Evolutionary conservation across 2,888 invertebrate species (phyloP).

Genomic region (Spodoptera picta): DNA sequence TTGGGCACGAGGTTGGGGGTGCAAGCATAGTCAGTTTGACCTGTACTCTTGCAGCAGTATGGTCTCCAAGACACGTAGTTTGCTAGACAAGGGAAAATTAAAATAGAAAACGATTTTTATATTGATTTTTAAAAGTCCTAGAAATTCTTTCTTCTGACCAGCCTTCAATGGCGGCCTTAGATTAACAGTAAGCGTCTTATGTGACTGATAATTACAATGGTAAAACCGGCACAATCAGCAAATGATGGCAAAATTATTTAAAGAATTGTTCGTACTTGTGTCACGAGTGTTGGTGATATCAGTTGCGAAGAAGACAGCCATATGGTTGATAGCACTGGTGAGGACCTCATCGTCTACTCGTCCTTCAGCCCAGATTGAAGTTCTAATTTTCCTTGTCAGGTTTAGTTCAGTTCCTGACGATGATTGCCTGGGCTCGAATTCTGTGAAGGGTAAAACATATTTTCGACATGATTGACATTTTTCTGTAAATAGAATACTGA

Average conservation of each 20-base stretch:
- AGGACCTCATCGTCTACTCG: conserved; percentile 58
- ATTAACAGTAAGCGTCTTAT: too few relatives aligned
- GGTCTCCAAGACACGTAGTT: conserved; percentile 64
- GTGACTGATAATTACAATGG: too few relatives aligned
- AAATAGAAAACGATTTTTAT: too few relatives aligned
- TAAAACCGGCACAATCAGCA: too few relatives aligned
- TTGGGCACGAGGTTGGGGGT: conserved; percentile 30
- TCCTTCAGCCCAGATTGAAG: conserved; percentile 55
- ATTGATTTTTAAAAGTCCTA: too few relatives aligned
- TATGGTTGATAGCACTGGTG: conserved; percentile 58
- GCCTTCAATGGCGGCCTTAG: too few relatives aligned
- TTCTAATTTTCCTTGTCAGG: conserved; percentile 14
- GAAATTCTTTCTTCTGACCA: too few relatives aligned
- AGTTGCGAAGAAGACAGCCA: conserved; percentile 56
- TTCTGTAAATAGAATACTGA: too few relatives aligned
- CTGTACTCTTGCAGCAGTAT: conserved; percentile 40
- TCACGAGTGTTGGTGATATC: conserved; percentile 66
- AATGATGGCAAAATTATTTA: not conserved
- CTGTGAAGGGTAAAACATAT: conserved; percentile 7
- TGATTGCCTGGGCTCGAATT: conserved; percentile 22
- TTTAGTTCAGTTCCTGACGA: conserved; percentile 2
- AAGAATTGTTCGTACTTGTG: conserved; percentile 58
- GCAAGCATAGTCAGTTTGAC: conserved; percentile 23
- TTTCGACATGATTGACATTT: too few relatives aligned
- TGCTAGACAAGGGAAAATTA: conserved; percentile 43